Evolutionary conservation across 2,797 vertebrate species (phyloP).

Genomic region (Xiphophorus birchmanni): DNA sequence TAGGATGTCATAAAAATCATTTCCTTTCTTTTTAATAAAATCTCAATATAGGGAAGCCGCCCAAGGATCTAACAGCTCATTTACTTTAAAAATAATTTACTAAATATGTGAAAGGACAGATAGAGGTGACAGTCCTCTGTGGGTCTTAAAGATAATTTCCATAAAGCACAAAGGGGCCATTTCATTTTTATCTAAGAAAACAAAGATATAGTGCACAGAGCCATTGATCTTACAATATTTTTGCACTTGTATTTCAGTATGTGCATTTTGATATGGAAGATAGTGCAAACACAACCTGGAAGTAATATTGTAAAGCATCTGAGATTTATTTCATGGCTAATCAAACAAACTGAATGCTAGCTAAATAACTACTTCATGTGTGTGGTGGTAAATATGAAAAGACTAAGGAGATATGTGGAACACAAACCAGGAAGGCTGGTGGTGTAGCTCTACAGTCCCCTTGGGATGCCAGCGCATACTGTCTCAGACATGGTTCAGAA

Average conservation of each 20-base stretch:
- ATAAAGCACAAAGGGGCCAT: conserved; percentile 2
- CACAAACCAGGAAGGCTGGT: neutral
- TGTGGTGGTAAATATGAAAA: neutral
- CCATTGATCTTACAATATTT: neutral
- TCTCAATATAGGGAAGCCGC: conserved; percentile 29
- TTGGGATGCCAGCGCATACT: neutral
- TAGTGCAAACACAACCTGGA: neutral
- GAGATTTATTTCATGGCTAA: neutral
- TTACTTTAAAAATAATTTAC: conserved; percentile 50
- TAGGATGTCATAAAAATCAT: conserved; percentile 21
- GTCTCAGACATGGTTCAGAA: neutral
- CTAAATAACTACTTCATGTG: neutral
- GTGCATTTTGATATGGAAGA: neutral
- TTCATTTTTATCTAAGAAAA: conserved; percentile 21
- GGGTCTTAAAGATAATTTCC: conserved; percentile 21
- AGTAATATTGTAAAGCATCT: neutral
- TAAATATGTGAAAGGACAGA: conserved; percentile 36
- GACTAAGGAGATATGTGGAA: neutral
- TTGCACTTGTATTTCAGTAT: neutral
- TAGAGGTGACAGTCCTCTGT: conserved; percentile 24
- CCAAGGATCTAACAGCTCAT: conserved; percentile 50
- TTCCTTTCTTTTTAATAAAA: conserved; percentile 15
- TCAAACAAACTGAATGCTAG: neutral
- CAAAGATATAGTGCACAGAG: neutral
- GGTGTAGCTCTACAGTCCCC: neutral